Evolutionary conservation across 1,140 invertebrate genomes (phyloP), one percentile per base, ranked within the genome.

Genomic region (Leptonema lineaticorne): DNA sequence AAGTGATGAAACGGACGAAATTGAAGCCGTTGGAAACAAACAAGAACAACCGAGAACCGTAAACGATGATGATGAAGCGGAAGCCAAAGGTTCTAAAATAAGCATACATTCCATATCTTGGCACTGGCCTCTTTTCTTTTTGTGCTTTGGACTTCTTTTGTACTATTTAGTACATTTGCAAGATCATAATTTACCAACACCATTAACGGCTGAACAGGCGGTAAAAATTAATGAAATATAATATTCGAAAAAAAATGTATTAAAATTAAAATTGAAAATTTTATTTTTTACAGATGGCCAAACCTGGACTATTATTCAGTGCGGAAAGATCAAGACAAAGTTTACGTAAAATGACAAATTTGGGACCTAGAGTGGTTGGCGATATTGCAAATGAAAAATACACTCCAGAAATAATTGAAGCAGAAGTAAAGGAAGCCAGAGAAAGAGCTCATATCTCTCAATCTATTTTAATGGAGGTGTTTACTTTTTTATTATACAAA

Each of bases 321-420:
- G 71, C 63, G 11, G 71, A 67, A 24, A 63, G 68, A 30, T 69
- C 71, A 1, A 45, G 60, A 22, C 16, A 20, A 4, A 63, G 45
- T 33, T 53, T 69, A 3, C 22, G 64, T 7, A 63, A 65, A 22
- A 20, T 72, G 28, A 46, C 46, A 26, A 29, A 14, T 20, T 16
- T 72, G 22, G 71, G 68, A 18, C 71, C 67, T 7, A 41, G 64
- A 63, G 71, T 72, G 3, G 64, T 69, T n/a, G 71, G 71, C 20
- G 62, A 56, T 45, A 41, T 27, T 2, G 59, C 57, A 9, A 72
- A 72, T 29, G 63, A 68, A 48, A n/a, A 64, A 14, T 9, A 33
- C 11, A 64, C 71, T 4, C 68, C 68, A 0, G 11, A 45, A 27
- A 68, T 72, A 22, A 59, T 72, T 16, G 63, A 24, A 22, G 50